These are phyloP conservation scores for Ochotona curzoniae DNA, from an alignment of 2,113 vertebrate species.

Conservation along the genomic window DNA sequence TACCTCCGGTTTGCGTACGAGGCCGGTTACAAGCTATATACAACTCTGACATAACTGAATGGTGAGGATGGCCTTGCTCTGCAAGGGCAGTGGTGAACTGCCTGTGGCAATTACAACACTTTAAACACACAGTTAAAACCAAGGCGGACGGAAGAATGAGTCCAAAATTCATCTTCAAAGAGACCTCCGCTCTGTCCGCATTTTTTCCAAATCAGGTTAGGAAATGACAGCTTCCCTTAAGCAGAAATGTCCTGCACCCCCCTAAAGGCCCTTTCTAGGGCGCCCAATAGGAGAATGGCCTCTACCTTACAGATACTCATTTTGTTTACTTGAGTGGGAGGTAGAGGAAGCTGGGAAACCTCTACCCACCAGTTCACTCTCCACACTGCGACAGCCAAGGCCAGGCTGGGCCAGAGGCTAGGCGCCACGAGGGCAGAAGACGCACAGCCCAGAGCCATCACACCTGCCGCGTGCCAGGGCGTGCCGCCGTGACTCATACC, in stretches of 20 bases:
- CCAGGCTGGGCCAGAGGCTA: too few species aligned
- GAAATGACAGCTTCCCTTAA: slow-evolving; percentile 11
- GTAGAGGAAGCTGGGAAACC: too few species aligned
- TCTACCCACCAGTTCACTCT: too few species aligned
- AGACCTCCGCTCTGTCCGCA: not conserved
- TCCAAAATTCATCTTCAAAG: not conserved
- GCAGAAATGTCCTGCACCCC: not conserved
- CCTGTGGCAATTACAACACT: slow-evolving; percentile 11
- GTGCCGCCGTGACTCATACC: too few species aligned
- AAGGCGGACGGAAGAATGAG: not conserved
- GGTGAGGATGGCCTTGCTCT: not conserved
- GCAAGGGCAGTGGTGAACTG: not conserved
- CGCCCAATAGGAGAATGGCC: slow-evolving; percentile 20
- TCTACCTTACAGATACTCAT: not conserved
- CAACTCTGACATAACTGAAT: not conserved
- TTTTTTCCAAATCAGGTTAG: not conserved
- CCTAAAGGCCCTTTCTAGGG: slow-evolving; percentile 18
- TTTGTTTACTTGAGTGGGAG: too few species aligned
- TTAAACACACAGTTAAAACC: slow-evolving; percentile 39
- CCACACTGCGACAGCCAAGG: too few species aligned
- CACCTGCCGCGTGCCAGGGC: too few species aligned
- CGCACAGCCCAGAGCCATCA: too few species aligned
- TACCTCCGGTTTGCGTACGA: not conserved
- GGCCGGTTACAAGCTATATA: not conserved
- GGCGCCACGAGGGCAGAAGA: too few species aligned